phyloP scores from a whole-genome alignment of 1,140 invertebrate species.

The Drosophila nasuta region DNA sequence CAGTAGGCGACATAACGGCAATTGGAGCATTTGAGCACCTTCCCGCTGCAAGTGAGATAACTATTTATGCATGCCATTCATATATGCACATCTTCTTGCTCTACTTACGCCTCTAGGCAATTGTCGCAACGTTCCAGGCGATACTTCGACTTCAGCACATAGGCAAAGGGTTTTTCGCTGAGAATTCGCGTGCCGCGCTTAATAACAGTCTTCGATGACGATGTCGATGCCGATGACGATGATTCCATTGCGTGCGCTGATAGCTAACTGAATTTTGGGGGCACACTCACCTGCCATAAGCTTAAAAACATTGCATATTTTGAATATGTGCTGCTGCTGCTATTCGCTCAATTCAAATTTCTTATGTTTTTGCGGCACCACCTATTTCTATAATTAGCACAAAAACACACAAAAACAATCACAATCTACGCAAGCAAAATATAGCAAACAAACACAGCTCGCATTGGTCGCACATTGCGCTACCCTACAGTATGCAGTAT shows the following conservation, averaged over 20 bases:
- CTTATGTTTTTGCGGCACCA: slow-evolving; percentile 71
- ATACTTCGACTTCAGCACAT: slow-evolving; percentile 86
- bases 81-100: slow-evolving; percentile 3
- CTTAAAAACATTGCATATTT: slow-evolving; percentile 71
- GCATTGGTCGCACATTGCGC: slow-evolving; percentile 7
- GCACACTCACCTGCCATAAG: slow-evolving; percentile 52
- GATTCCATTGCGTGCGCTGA: slow-evolving; percentile 47
- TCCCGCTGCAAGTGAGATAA: slow-evolving; percentile 85
- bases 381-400: slow-evolving; percentile 66
- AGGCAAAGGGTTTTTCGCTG: slow-evolving; percentile 88
- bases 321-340: slow-evolving; percentile 13
- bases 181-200: slow-evolving; percentile 86
- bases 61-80: background rate
- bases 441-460: slow-evolving; percentile 3
- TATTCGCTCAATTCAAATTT: slow-evolving; percentile 48
- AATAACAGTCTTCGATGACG: slow-evolving; percentile 25
- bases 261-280: slow-evolving; percentile 26
- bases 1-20: slow-evolving; percentile 94
- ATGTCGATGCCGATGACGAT: slow-evolving; percentile 10
- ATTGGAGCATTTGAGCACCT: slow-evolving; percentile 90
- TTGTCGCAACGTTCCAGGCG: slow-evolving; percentile 87
- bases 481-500: slow-evolving; percentile 34
- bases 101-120: slow-evolving; percentile 87
- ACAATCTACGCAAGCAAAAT: slow-evolving; percentile 66
- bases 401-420: slow-evolving; percentile 48